Evolutionary conservation across 2,113 vertebrate genomes (phyloP).

Genomic region (Puma concolor): DNA sequence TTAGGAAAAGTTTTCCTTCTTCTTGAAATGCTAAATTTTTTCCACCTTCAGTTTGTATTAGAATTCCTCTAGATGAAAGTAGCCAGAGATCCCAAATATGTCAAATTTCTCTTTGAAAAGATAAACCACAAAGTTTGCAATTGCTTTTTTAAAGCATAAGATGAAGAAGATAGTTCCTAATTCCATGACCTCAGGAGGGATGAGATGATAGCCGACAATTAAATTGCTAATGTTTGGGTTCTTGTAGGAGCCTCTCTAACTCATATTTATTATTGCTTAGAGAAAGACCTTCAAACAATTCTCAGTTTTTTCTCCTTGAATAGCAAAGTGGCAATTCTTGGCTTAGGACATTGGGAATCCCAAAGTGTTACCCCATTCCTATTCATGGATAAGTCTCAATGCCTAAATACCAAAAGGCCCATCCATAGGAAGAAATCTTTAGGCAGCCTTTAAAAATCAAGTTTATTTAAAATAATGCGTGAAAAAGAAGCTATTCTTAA

Average conservation of each 20-base stretch:
- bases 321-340: neutral
- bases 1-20: neutral
- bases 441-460: neutral
- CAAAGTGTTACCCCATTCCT: neutral
- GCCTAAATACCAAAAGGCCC: neutral
- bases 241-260: neutral
- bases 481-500: neutral
- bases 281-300: neutral
- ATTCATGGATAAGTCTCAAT: neutral
- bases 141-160: neutral
- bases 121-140: neutral
- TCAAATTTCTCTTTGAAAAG: slow-evolving; percentile 5
- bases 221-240: neutral
- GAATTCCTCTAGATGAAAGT: neutral
- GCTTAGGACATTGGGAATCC: neutral
- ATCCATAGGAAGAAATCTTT: neutral
- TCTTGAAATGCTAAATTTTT: neutral
- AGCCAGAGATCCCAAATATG: neutral
- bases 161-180: neutral
- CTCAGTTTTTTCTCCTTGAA: neutral
- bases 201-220: neutral
- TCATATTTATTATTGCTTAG: neutral
- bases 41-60: neutral
- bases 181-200: neutral
- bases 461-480: neutral